Percentiles rank a stretch among this genome's conserved stretches.
phyloP scores from a whole-genome alignment of 53 echinoderm and acorn worm species.

The Temnopleurus reevesii region DNA sequence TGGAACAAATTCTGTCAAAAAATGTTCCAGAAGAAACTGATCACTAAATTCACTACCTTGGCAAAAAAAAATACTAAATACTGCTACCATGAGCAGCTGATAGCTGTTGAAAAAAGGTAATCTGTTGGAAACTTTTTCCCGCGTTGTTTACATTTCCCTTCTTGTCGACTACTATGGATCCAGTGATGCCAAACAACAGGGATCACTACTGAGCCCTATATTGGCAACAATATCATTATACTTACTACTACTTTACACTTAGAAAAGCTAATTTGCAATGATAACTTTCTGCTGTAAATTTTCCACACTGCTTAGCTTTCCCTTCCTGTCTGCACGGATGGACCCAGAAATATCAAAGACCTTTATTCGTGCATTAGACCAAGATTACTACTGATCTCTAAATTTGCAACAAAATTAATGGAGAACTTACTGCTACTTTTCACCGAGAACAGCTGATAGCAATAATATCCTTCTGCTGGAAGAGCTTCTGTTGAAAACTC shows the following conservation, averaged over 20 bases:
- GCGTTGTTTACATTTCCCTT: conserved; percentile 98
- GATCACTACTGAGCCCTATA: too few relatives aligned
- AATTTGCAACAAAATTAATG: neutral
- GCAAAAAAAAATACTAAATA: too few relatives aligned
- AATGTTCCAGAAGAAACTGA: conserved; percentile 84
- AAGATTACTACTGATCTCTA: neutral
- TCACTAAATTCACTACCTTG: conserved; percentile 99
- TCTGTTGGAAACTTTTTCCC: conserved; percentile 95
- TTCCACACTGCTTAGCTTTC: conserved; percentile 94
- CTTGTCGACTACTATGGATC: conserved; percentile 92
- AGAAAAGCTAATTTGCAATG: too few relatives aligned
- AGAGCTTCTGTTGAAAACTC: conserved; percentile 96
- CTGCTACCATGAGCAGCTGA: conserved; percentile 99
- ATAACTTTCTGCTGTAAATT: too few relatives aligned
- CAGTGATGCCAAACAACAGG: too few relatives aligned
- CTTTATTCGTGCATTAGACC: too few relatives aligned
- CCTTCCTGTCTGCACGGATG: conserved; percentile 92
- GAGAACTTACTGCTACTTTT: conserved; percentile 94
- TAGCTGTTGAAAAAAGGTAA: conserved; percentile 95
- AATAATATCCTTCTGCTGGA: conserved; percentile 98
- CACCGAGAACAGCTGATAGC: conserved; percentile 99
- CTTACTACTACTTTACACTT: too few relatives aligned
- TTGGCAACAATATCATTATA: too few relatives aligned
- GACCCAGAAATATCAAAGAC: conserved; percentile 95
- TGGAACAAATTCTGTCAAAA: conserved; percentile 97